A percentile compares a stretch with the other conserved stretches of the same genome.
These are phyloP conservation scores for Drosophila nigrodunni DNA, from an alignment of 1,140 invertebrate species.

Conservation along the genomic window DNA sequence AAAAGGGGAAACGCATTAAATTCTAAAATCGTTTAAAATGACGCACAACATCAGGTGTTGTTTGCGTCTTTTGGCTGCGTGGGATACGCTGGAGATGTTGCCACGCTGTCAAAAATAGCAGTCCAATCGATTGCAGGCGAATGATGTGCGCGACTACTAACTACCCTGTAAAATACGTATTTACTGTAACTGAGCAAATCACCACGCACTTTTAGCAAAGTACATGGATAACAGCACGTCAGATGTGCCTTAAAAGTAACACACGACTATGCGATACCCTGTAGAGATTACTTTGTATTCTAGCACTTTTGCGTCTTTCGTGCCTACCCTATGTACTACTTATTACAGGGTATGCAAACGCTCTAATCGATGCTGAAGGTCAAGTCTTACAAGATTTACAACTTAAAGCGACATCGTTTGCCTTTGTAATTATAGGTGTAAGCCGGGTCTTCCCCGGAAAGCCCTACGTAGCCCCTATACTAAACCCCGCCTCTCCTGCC, in stretches of 20 bases:
- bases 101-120: constrained; percentile 33
- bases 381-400: constrained; percentile 3
- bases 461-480: too few relatives aligned
- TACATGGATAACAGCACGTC: too few relatives aligned
- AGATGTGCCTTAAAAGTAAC: too few relatives aligned
- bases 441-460: too few relatives aligned
- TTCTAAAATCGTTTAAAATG: constrained; percentile 28
- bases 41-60: constrained; percentile 34
- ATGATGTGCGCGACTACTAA: not conserved
- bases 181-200: too few relatives aligned
- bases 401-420: constrained; percentile 8
- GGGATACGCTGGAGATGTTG: constrained; percentile 14
- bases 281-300: too few relatives aligned
- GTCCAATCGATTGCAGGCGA: constrained; percentile 16
- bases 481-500: too few relatives aligned
- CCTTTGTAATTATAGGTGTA: not conserved
- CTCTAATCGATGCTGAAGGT: constrained; percentile 7
- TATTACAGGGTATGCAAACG: not conserved
- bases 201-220: too few relatives aligned
- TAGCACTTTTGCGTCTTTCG: too few relatives aligned
- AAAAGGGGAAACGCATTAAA: constrained; percentile 4
- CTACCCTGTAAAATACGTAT: not conserved
- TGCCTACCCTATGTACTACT: not conserved
- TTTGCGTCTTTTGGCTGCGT: not conserved
- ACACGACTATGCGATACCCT: not conserved